A percentile compares a stretch with the other conserved stretches of the same genome.
phyloP scores from a whole-genome alignment of 2,113 vertebrate species.

The Silurus meridionalis region DNA sequence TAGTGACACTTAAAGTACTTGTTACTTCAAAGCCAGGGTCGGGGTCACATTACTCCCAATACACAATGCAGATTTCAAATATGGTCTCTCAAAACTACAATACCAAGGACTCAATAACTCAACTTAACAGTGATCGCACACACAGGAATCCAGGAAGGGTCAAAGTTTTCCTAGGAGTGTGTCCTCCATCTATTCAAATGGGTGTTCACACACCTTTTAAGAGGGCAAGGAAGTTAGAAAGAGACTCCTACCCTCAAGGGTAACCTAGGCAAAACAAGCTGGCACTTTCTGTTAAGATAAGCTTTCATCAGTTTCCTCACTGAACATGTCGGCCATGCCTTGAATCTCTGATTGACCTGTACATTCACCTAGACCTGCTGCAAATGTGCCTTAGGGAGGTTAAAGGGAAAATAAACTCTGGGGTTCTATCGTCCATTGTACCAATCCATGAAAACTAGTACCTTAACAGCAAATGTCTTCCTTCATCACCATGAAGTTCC shows the following conservation, averaged over 20 bases:
- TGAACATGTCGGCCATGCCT: not conserved
- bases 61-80: not conserved
- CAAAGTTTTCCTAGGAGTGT: not conserved
- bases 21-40: not conserved
- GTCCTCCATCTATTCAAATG: not conserved
- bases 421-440: not conserved
- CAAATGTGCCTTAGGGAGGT: not conserved
- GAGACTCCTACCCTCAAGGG: not conserved
- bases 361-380: not conserved
- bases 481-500: not conserved
- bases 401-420: not conserved
- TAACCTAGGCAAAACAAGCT: not conserved
- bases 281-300: not conserved
- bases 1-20: not conserved
- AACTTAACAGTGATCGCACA: not conserved
- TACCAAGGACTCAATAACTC: not conserved
- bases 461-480: not conserved
- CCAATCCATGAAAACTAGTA: not conserved
- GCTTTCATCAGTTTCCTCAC: not conserved
- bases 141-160: not conserved
- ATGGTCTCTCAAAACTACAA: not conserved
- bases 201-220: not conserved
- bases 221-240: not conserved
- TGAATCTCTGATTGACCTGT: not conserved
- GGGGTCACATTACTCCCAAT: not conserved